These are phyloP conservation scores for Mugil cephalus DNA, from an alignment of 2,113 vertebrate genomes.

Conservation along the genomic window DNA sequence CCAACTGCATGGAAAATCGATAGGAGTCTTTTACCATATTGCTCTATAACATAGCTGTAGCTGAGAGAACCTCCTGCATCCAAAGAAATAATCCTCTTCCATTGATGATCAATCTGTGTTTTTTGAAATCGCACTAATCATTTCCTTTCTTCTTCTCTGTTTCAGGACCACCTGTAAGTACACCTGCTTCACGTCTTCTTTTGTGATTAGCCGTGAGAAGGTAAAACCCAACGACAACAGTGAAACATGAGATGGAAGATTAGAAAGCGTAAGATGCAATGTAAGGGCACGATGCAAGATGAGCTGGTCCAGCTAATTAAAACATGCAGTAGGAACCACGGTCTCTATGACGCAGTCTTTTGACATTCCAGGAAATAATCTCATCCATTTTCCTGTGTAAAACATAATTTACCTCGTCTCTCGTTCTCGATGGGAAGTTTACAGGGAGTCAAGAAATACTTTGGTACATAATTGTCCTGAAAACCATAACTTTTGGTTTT, in stretches of 20 bases:
- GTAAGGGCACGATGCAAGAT: neutral
- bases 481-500: no score
- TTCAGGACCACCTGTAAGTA: conserved; percentile 99
- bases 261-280: no score
- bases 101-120: conserved; percentile 37
- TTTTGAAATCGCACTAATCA: conserved; percentile 57
- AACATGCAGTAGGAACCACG: no score
- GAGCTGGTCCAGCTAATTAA: neutral
- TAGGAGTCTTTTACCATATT: conserved; percentile 38
- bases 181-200: conserved; percentile 63
- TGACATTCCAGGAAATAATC: neutral
- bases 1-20: conserved; percentile 56
- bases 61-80: no score
- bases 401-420: neutral
- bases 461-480: no score
- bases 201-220: conserved; percentile 56
- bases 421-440: neutral
- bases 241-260: conserved; percentile 1
- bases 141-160: conserved; percentile 65
- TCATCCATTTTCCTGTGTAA: neutral
- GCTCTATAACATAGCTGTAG: conserved; percentile 60
- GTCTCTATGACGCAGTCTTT: neutral
- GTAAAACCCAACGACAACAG: conserved; percentile 48
- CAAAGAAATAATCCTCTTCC: neutral
- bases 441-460: neutral